These are phyloP conservation scores for Petrocephalus schoutedeni DNA, from an alignment of 2,797 vertebrate genomes.

Conservation along the genomic window DNA sequence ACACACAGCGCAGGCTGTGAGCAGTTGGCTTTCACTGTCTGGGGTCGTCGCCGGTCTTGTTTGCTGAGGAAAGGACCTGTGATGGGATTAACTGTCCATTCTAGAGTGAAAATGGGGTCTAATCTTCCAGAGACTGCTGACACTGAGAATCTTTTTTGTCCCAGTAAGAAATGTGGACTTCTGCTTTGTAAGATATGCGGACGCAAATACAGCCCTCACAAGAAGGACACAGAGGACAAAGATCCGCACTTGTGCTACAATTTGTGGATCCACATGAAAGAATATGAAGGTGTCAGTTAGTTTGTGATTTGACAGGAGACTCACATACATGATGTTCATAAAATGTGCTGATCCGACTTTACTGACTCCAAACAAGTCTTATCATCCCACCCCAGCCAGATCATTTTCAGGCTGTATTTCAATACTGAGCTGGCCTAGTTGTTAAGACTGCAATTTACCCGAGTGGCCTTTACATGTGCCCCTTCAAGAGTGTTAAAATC, in stretches of 20 bases:
- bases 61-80: neutral
- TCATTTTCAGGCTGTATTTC: neutral
- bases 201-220: neutral
- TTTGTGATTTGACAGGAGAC: neutral
- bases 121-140: slow-evolving; percentile 2
- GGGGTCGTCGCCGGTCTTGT: neutral
- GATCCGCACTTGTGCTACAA: neutral
- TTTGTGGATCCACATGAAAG: neutral
- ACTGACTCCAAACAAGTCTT: neutral
- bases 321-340: neutral
- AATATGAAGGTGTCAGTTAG: neutral
- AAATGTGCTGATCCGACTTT: neutral
- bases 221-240: neutral
- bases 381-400: neutral
- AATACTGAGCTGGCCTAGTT: neutral
- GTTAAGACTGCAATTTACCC: neutral
- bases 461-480: neutral
- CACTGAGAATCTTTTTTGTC: neutral
- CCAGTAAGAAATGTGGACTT: neutral
- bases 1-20: neutral
- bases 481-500: neutral
- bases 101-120: neutral
- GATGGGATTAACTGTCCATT: slow-evolving; percentile 7
- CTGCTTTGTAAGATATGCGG: neutral
- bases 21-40: neutral